A percentile compares a stretch with the other conserved stretches of the same genome.
phyloP scores from a whole-genome alignment of 2,888 invertebrate species.

The Ormyrus pomaceus region DNA sequence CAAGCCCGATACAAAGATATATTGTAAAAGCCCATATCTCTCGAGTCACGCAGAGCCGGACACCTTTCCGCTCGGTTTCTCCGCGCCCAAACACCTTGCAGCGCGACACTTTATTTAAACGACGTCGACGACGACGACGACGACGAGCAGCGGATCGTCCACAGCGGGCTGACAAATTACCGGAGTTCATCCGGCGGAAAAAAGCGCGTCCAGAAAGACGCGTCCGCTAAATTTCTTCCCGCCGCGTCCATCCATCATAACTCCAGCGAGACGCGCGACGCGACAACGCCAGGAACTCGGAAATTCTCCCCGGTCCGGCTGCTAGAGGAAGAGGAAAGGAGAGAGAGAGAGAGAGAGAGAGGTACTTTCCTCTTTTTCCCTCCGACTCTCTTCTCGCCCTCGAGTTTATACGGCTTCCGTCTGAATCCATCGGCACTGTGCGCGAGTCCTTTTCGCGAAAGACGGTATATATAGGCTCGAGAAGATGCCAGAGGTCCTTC shows the following conservation, averaged over 20 bases:
- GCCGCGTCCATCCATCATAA: conserved; percentile 9
- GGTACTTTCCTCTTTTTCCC: neutral
- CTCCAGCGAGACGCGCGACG: too few relatives aligned
- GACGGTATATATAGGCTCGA: too few relatives aligned
- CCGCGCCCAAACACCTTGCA: neutral
- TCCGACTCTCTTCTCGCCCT: neutral
- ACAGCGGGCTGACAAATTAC: conserved; percentile 22
- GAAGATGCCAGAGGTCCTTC: too few relatives aligned
- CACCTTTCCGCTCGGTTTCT: too few relatives aligned
- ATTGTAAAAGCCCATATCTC: too few relatives aligned
- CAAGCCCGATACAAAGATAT: too few relatives aligned
- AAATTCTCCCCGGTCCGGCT: too few relatives aligned
- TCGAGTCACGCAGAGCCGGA: too few relatives aligned
- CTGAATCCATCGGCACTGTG: conserved; percentile 21
- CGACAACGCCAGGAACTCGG: too few relatives aligned
- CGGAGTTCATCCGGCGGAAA: conserved; percentile 14
- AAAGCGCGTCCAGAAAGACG: neutral
- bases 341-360: too few relatives aligned
- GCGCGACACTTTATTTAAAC: conserved; percentile 10
- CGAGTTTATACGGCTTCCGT: conserved; percentile 35
- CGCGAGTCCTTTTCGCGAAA: too few relatives aligned
- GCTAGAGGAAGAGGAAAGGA: too few relatives aligned
- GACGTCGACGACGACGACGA: neutral
- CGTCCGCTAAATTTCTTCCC: neutral
- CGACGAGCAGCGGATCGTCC: neutral